These are phyloP conservation scores for Xanthorhoe designata DNA, from an alignment of 2,888 invertebrate genomes.

Conservation along the genomic window DNA sequence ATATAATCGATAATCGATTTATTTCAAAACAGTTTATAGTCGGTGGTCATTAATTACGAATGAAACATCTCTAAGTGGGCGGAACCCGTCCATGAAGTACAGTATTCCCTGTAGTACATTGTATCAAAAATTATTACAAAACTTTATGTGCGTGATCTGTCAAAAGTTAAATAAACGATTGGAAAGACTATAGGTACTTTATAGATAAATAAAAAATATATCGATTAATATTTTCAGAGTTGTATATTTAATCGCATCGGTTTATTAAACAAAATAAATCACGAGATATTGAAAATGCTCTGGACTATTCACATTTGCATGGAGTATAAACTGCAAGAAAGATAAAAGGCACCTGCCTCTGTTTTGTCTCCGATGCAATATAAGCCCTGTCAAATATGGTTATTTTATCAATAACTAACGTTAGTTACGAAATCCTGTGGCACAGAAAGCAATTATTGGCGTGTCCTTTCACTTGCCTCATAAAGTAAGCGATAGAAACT, in stretches of 20 bases:
- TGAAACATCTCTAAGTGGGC: too few species aligned
- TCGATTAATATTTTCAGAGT: too few species aligned
- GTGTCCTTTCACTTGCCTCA: constrained; percentile 81
- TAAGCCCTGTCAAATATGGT: constrained; percentile 47
- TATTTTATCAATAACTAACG: constrained; percentile 55
- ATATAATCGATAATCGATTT: too few species aligned
- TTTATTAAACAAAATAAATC: not conserved
- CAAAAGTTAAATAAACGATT: too few species aligned
- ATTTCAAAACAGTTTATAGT: too few species aligned
- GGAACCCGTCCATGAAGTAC: too few species aligned
- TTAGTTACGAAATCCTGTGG: constrained; percentile 70
- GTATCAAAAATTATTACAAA: too few species aligned
- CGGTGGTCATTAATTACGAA: too few species aligned
- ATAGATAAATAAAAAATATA: too few species aligned
- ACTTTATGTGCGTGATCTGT: too few species aligned
- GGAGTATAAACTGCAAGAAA: constrained; percentile 13
- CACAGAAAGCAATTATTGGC: constrained; percentile 78
- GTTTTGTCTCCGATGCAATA: constrained; percentile 30
- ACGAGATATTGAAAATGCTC: constrained; percentile 10
- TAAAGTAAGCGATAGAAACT: constrained; percentile 20
- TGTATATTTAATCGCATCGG: not conserved
- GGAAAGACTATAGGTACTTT: too few species aligned
- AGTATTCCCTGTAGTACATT: too few species aligned
- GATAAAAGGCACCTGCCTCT: constrained; percentile 41
- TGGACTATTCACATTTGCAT: constrained; percentile 6